These are phyloP conservation scores for Peromyscus maniculatus DNA, from an alignment of 2,113 vertebrate genomes.

Conservation along the genomic window DNA sequence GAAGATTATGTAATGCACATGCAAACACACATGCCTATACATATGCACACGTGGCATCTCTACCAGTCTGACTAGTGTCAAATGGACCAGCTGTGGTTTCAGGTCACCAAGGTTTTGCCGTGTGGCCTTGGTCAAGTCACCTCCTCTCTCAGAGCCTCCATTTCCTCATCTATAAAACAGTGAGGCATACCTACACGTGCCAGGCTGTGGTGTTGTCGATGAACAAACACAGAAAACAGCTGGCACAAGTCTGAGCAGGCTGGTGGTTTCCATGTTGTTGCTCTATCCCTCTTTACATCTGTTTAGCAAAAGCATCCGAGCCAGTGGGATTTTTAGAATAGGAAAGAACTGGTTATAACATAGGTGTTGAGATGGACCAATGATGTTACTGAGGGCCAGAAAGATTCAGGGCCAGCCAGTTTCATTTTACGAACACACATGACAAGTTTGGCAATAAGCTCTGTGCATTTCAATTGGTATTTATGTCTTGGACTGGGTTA, in stretches of 20 bases:
- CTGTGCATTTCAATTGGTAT: not conserved
- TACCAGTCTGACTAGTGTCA: not conserved
- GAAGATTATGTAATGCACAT: not conserved
- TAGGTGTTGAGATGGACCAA: not conserved
- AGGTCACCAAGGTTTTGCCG: not conserved
- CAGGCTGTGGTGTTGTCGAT: accelerated
- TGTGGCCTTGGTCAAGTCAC: not conserved
- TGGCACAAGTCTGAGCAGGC: not conserved
- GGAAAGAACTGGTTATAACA: not conserved
- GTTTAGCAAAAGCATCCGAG: not conserved
- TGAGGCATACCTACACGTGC: accelerated
- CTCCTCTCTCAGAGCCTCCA: not conserved
- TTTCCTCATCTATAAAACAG: not conserved
- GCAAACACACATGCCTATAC: too few species aligned
- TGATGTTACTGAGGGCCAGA: not conserved
- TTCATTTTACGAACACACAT: not conserved
- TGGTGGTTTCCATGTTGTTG: not conserved
- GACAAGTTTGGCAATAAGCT: not conserved
- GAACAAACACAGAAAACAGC: not conserved
- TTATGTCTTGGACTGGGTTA: not conserved
- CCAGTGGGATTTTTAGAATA: not conserved
- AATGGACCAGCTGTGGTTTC: not conserved
- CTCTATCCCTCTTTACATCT: not conserved
- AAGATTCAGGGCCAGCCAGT: not conserved
- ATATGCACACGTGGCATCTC: not conserved